Evolutionary conservation across 2,888 invertebrate genomes (phyloP), one percentile per base, ranked within the genome.

Genomic region (Melieria crassipennis): DNA sequence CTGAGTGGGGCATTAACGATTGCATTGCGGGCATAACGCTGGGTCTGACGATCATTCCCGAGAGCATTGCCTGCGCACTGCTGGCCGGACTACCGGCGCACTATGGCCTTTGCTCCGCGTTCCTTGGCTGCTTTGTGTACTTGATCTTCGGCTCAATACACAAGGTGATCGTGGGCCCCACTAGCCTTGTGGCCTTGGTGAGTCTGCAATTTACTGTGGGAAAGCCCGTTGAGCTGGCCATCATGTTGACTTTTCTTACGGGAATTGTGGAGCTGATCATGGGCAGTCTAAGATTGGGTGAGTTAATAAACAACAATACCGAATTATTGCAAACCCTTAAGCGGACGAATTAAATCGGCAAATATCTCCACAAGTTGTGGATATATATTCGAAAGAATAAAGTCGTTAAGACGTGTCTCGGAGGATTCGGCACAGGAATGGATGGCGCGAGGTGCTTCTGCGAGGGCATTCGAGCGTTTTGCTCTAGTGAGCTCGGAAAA

Each of bases 81-180:
- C 88, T 97, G 30, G 97, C 97, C 6, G 92, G 93, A 66, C 88
- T 97, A 67, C 92, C 93, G 6, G 92, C 96, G 46, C 94, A 95
- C 89, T 96, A 95, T 88, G 98, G 98, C 0, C 89, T 98, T 6
- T 98, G 98, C 85, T 95, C 97, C 3, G 93, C 97, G 0, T 96
- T 97, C 83, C 90, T 96, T 83, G 95, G 95, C 0, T 93, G 94
- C 65, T 93, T 97, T 81, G 89, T 97, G 70, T 98, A 98, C 88
- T 89, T 93, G 75, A 83, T 95, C 76, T 91, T 97, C 81, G 98
- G 98, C 11, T 95, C 96, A 5, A 92, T 94, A 75, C 92, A 91
- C 65, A 84, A 84, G 75, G 94, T 94, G 16, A 93, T 93, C 11
- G 94, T 95, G 77, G 95, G 98, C 16, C 96, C 98, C 0, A 97